Evolutionary conservation across 2,797 vertebrate species (phyloP).

Genomic region (Vespertilio murinus): DNA sequence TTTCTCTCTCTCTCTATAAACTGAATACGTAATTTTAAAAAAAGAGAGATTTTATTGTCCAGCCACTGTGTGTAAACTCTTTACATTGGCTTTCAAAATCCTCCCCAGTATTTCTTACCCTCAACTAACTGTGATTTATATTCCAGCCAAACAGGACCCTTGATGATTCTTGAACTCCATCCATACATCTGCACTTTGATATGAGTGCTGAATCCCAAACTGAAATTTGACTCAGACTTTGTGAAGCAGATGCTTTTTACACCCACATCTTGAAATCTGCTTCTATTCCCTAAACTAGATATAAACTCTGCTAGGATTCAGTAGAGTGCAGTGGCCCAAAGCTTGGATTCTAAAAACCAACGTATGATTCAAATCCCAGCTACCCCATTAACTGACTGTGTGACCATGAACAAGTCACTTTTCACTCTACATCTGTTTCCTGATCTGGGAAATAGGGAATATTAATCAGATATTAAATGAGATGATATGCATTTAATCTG

Average conservation of each 20-base stretch:
- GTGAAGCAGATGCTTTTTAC: conserved; percentile 5
- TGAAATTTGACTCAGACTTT: not conserved
- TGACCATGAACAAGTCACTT: conserved; percentile 8
- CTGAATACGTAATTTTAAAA: not conserved
- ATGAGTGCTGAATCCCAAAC: not conserved
- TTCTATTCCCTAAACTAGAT: not conserved
- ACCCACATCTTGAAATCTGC: conserved; percentile 8
- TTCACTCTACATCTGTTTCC: not conserved
- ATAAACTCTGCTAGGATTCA: not conserved
- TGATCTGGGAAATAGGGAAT: conserved; percentile 9
- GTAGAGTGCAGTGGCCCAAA: not conserved
- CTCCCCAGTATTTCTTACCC: not conserved
- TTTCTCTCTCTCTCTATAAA: not conserved
- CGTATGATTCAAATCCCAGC: conserved; percentile 2
- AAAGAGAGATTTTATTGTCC: not conserved
- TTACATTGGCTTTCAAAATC: not conserved
- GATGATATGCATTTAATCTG: conserved; percentile 47
- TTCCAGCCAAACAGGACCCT: not conserved
- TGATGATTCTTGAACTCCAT: conserved; percentile 6
- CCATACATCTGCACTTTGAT: not conserved
- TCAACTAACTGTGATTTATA: not conserved
- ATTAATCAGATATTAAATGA: conserved; percentile 48
- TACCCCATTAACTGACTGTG: not conserved
- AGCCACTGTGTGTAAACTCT: not conserved
- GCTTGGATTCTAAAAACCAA: not conserved